A percentile compares a stretch with the other conserved stretches of the same genome.
Evolutionary conservation across 2,888 invertebrate species (phyloP).

Genomic region (Thecocarcelia acutangulata): DNA sequence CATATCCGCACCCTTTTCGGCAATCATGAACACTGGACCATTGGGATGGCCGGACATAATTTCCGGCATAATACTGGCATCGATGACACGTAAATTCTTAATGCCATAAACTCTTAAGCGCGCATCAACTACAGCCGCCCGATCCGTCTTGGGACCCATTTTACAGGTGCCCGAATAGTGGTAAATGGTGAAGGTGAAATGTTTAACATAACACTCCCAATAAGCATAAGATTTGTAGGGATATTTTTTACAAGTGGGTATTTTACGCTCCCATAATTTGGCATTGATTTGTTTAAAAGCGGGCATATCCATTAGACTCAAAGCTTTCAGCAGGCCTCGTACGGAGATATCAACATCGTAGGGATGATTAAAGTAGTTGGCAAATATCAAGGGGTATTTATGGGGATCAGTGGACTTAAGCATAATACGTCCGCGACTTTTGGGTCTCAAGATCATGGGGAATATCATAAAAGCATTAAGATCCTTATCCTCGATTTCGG

Average conservation of each 20-base stretch:
- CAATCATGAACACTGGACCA: slow-evolving; percentile 84
- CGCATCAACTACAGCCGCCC: slow-evolving; percentile 85
- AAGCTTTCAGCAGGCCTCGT: slow-evolving; percentile 83
- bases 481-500: slow-evolving; percentile 77
- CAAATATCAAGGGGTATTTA: slow-evolving; percentile 85
- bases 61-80: slow-evolving; percentile 83
- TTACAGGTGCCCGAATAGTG: slow-evolving; percentile 86
- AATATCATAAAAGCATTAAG: slow-evolving; percentile 83
- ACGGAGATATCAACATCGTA: slow-evolving; percentile 85
- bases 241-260: slow-evolving; percentile 84
- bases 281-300: slow-evolving; percentile 83
- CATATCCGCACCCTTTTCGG: slow-evolving; percentile 84
- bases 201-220: slow-evolving; percentile 85
- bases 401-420: slow-evolving; percentile 85
- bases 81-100: slow-evolving; percentile 82
- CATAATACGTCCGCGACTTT: slow-evolving; percentile 86
- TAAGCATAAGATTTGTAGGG: slow-evolving; percentile 83
- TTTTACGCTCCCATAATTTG: slow-evolving; percentile 82
- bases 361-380: slow-evolving; percentile 86
- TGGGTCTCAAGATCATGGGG: slow-evolving; percentile 86
- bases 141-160: slow-evolving; percentile 85
- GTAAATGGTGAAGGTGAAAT: slow-evolving; percentile 85
- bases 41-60: slow-evolving; percentile 83
- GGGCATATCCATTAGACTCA: slow-evolving; percentile 82
- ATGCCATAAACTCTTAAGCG: slow-evolving; percentile 83